A percentile compares a stretch with the other conserved stretches of the same genome.
These are phyloP conservation scores for Heliconius nattereri DNA, from an alignment of 1,140 invertebrate species.

Conservation along the genomic window DNA sequence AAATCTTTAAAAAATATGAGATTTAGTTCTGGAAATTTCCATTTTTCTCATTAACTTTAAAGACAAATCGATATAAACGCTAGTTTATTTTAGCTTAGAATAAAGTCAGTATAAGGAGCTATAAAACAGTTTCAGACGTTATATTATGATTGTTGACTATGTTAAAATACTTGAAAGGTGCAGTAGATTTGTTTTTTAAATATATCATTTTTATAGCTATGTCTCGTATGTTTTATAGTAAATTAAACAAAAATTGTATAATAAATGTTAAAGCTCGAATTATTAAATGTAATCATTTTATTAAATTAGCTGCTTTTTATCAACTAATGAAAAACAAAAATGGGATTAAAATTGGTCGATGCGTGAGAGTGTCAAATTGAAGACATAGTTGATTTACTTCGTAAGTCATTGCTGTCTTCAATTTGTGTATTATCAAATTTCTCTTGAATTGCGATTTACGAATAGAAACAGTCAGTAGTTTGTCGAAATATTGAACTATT, in stretches of 20 bases:
- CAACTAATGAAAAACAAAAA: no score
- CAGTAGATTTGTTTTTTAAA: background rate
- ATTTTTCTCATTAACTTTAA: conserved; percentile 1
- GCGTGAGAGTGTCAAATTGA: no score
- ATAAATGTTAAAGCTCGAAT: no score
- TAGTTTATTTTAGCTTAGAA: background rate
- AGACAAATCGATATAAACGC: background rate
- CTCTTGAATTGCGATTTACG: no score
- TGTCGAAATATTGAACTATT: background rate
- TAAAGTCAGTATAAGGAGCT: background rate
- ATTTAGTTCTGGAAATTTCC: background rate
- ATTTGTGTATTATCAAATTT: no score
- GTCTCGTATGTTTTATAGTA: background rate
- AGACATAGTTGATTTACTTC: no score
- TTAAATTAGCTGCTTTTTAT: no score
- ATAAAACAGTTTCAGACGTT: background rate
- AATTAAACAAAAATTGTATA: no score
- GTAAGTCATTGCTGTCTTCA: no score
- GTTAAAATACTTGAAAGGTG: background rate
- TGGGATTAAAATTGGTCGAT: no score
- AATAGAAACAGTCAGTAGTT: no score
- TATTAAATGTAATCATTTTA: no score
- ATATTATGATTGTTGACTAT: background rate
- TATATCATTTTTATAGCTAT: background rate
- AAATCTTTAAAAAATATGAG: background rate